Evolutionary conservation across 2,888 invertebrate genomes (phyloP).

Genomic region (Ptychoptera contaminata): DNA sequence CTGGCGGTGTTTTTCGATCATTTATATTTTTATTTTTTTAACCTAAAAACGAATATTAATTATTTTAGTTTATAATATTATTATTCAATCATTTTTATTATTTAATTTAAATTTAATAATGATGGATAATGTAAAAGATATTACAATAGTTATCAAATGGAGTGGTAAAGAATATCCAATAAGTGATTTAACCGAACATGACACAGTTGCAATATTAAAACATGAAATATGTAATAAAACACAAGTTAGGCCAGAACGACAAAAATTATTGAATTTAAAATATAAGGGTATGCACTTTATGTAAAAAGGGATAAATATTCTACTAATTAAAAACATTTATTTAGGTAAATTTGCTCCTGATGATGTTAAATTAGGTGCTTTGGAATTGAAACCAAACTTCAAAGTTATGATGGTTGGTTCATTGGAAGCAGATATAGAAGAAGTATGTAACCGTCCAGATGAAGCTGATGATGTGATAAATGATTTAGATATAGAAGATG

Average conservation of each 20-base stretch:
- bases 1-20: no score
- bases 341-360: constrained; percentile 74
- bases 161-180: constrained; percentile 79
- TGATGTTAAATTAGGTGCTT: constrained; percentile 52
- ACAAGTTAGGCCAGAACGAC: constrained; percentile 80
- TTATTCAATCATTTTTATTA: neutral
- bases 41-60: no score
- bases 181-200: constrained; percentile 53
- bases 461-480: constrained; percentile 77
- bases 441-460: constrained; percentile 63
- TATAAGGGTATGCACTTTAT: constrained; percentile 52
- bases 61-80: no score
- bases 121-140: constrained; percentile 17
- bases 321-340: constrained; percentile 5
- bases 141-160: constrained; percentile 73
- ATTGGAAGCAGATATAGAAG: constrained; percentile 77
- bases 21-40: no score
- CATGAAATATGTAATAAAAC: constrained; percentile 74
- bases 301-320: neutral
- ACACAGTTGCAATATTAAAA: constrained; percentile 67
- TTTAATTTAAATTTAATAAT: neutral
- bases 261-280: constrained; percentile 86
- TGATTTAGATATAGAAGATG: constrained; percentile 82
- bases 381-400: constrained; percentile 72
- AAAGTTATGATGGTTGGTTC: constrained; percentile 98